Conservation (phyloP, 1,140 invertebrate genomes). For the Dolichoris vasculosae region DNA sequence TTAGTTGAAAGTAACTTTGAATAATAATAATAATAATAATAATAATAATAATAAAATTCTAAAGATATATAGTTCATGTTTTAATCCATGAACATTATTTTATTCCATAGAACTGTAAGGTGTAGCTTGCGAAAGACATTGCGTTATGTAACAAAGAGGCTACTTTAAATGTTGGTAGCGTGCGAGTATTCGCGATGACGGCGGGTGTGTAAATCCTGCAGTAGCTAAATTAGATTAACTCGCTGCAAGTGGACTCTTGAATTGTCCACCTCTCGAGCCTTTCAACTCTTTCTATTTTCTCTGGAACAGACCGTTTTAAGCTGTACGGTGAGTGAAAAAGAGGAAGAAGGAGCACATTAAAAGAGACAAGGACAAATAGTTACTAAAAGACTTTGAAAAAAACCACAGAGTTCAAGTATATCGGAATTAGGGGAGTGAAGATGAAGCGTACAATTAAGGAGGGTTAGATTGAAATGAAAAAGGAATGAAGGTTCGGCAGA, state of each 20-base stretch:
- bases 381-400: conserved; percentile 25
- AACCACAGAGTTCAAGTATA: neutral
- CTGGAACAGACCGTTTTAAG: conserved; percentile 6
- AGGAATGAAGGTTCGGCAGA: neutral
- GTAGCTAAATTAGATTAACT: conserved; percentile 65
- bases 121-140: neutral
- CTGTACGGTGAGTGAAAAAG: neutral
- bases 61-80: too few relatives aligned
- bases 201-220: conserved; percentile 58
- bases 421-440: conserved; percentile 22
- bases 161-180: conserved; percentile 50
- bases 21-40: too few relatives aligned
- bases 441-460: neutral
- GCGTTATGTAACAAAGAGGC: neutral
- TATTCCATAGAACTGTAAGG: neutral
- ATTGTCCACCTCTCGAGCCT: conserved; percentile 49
- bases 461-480: neutral
- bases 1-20: too few relatives aligned
- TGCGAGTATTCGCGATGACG: conserved; percentile 21
- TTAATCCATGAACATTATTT: too few relatives aligned
- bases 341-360: neutral
- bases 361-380: conserved; percentile 34
- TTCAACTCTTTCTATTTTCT: conserved; percentile 17
- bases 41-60: too few relatives aligned
- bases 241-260: conserved; percentile 58